A percentile compares a stretch with the other conserved stretches of the same genome.
phyloP scores from a whole-genome alignment of 2,113 vertebrate genomes.

The Todiramphus chloris region DNA sequence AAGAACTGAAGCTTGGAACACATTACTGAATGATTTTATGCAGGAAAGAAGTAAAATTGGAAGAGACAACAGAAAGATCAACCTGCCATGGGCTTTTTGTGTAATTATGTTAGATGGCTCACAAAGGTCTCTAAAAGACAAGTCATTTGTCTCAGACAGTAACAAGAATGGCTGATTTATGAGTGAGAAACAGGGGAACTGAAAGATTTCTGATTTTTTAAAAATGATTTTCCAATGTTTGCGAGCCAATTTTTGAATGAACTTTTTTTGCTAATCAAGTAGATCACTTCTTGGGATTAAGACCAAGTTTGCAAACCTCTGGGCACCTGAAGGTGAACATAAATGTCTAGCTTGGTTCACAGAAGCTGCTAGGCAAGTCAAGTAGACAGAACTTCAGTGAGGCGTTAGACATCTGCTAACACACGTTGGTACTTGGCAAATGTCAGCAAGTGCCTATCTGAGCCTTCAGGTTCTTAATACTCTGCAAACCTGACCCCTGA shows the following conservation, averaged over 20 bases:
- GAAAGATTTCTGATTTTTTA: neutral
- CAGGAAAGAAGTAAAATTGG: neutral
- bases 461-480: neutral
- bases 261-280: neutral
- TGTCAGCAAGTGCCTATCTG: neutral
- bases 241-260: neutral
- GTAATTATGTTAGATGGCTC: neutral
- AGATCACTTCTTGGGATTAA: neutral
- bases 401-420: neutral
- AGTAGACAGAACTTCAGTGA: neutral
- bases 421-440: neutral
- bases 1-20: neutral
- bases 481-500: neutral
- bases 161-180: neutral
- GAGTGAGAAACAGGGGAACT: neutral
- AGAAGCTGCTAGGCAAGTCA: neutral
- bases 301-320: neutral
- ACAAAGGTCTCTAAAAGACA: neutral
- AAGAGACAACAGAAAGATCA: neutral
- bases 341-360: neutral
- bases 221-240: neutral
- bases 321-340: neutral
- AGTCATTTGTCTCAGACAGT: neutral
- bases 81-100: neutral
- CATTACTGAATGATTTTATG: neutral